phyloP scores from a whole-genome alignment of 35 echinoderm and acorn worm genomes.

The Eucidaris tribuloides region DNA sequence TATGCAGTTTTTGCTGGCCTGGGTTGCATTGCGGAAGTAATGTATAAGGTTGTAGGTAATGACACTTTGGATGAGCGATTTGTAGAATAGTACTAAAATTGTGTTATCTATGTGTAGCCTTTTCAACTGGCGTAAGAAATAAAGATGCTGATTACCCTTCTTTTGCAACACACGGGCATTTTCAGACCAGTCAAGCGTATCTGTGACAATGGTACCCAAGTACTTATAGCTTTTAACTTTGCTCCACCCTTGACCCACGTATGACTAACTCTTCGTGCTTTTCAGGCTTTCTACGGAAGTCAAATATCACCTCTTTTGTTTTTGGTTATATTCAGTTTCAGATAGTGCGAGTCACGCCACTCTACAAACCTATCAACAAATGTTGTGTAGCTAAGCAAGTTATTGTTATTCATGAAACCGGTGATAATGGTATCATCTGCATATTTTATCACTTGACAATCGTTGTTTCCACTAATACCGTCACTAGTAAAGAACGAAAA shows the following conservation, averaged over 20 bases:
- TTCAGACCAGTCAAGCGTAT: not conserved
- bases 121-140: too few species aligned
- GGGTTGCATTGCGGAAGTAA: too few species aligned
- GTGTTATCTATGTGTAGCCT: too few species aligned
- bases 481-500: too few species aligned
- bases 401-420: too few species aligned
- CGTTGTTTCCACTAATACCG: too few species aligned
- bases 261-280: not conserved
- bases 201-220: not conserved
- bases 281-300: not conserved
- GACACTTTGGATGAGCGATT: too few species aligned
- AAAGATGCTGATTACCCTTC: too few species aligned
- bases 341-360: not conserved
- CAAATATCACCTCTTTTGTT: not conserved
- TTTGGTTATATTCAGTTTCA: not conserved
- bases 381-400: not conserved
- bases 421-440: conserved; percentile 3
- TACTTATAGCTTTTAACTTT: not conserved
- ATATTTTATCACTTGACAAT: not conserved
- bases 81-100: too few species aligned
- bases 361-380: not conserved
- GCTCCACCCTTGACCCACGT: not conserved
- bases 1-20: too few species aligned
- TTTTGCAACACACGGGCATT: too few species aligned
- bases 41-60: too few species aligned